Evolutionary conservation across 2,113 vertebrate genomes (phyloP).

Genomic region (Ochotona princeps): DNA sequence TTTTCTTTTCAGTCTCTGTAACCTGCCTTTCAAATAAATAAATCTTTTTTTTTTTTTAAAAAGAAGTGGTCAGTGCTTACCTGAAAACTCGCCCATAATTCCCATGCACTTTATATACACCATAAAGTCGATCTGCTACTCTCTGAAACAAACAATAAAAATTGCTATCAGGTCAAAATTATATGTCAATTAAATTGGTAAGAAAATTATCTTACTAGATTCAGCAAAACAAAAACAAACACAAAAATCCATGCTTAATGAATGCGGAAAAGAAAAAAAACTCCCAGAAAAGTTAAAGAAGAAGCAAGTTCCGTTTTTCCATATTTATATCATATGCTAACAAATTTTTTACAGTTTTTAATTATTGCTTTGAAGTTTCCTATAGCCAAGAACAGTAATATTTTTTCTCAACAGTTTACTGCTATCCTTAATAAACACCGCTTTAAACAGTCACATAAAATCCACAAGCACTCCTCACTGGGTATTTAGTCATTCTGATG

Average conservation of each 20-base stretch:
- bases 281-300: neutral
- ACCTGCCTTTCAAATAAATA: too few species aligned
- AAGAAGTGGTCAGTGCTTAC: constrained; percentile 82
- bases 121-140: constrained; percentile 96
- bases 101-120: constrained; percentile 97
- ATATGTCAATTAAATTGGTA: neutral
- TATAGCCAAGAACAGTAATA: neutral
- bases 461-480: neutral
- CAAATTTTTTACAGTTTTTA: neutral
- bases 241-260: neutral
- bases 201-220: neutral
- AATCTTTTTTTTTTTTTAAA: too few species aligned
- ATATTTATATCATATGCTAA: neutral
- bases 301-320: neutral
- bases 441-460: neutral
- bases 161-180: constrained; percentile 53
- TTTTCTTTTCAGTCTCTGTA: too few species aligned
- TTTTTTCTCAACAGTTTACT: neutral
- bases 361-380: neutral
- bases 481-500: neutral
- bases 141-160: constrained; percentile 87
- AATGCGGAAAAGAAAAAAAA: neutral
- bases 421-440: neutral
- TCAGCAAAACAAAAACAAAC: neutral
- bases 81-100: constrained; percentile 99